phyloP scores from a whole-genome alignment of 2,888 invertebrate species.

The Smittia aterrima region DNA sequence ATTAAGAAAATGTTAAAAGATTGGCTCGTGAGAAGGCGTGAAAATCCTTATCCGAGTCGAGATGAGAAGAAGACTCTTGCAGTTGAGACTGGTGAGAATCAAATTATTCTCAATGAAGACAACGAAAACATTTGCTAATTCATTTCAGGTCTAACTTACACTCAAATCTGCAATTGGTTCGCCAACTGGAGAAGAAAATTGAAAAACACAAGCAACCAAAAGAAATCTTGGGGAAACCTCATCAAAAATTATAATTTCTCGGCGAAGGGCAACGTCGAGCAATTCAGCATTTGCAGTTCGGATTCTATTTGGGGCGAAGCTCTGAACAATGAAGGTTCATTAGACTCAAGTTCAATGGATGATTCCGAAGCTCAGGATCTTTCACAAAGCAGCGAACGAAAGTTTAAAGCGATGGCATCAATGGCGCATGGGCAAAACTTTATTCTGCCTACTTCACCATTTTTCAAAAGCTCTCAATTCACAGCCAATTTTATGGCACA shows the following conservation, averaged over 20 bases:
- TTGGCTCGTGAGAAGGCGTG: slow-evolving; percentile 72
- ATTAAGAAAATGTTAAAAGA: slow-evolving; percentile 71
- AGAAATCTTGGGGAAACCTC: slow-evolving; percentile 71
- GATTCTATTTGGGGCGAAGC: slow-evolving; percentile 76
- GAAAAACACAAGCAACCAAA: slow-evolving; percentile 69
- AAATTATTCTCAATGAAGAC: not conserved
- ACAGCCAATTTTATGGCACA: slow-evolving; percentile 45
- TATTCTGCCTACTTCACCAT: not conserved
- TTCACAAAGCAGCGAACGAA: slow-evolving; percentile 4
- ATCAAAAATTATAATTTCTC: slow-evolving; percentile 68
- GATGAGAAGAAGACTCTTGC: slow-evolving; percentile 74
- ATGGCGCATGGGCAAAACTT: slow-evolving; percentile 18
- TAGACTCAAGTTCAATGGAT: not conserved
- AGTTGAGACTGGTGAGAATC: slow-evolving; percentile 57
- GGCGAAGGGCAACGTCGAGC: slow-evolving; percentile 75
- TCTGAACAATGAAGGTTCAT: not conserved
- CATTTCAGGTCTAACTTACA: slow-evolving; percentile 64
- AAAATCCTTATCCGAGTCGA: slow-evolving; percentile 75
- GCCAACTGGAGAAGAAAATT: slow-evolving; percentile 79
- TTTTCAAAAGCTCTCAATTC: slow-evolving; percentile 22
- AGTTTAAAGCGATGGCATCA: not conserved
- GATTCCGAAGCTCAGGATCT: slow-evolving; percentile 18
- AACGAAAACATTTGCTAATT: not conserved
- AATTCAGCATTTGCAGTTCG: slow-evolving; percentile 74
- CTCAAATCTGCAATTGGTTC: slow-evolving; percentile 77